Conservation (phyloP, 2,888 invertebrate species). For the Habrosyne pyritoides region DNA sequence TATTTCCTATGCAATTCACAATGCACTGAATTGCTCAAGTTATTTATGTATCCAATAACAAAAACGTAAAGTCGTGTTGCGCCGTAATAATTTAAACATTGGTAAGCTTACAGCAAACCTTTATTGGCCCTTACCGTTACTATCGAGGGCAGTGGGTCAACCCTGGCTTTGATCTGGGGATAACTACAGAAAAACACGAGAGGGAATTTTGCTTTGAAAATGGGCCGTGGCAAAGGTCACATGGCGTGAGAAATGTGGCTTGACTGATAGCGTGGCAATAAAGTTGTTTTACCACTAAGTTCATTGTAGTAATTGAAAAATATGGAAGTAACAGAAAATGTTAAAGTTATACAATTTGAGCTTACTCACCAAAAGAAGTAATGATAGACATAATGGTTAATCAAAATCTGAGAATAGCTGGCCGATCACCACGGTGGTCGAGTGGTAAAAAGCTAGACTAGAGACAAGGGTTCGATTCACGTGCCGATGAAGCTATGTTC, state of each 20-base stretch:
- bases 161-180: conserved; percentile 50
- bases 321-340: too few species aligned
- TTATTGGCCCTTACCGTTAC: conserved; percentile 29
- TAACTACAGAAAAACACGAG: conserved; percentile 55
- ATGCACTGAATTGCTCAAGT: too few species aligned
- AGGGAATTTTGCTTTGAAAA: conserved; percentile 44
- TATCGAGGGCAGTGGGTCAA: conserved; percentile 70
- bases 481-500: too few species aligned
- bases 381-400: too few species aligned
- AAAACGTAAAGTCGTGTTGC: not conserved
- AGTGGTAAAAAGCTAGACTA: too few species aligned
- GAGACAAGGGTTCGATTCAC: too few species aligned
- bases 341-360: too few species aligned
- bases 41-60: too few species aligned
- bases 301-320: not conserved
- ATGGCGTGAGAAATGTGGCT: conserved; percentile 46
- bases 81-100: not conserved
- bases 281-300: not conserved
- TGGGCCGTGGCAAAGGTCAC: conserved; percentile 41
- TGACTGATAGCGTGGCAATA: not conserved
- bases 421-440: too few species aligned
- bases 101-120: conserved; percentile 13
- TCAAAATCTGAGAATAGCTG: too few species aligned
- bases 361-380: too few species aligned
- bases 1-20: too few species aligned